phyloP scores from a whole-genome alignment of 2,888 invertebrate species.

The Rapana venosa region DNA sequence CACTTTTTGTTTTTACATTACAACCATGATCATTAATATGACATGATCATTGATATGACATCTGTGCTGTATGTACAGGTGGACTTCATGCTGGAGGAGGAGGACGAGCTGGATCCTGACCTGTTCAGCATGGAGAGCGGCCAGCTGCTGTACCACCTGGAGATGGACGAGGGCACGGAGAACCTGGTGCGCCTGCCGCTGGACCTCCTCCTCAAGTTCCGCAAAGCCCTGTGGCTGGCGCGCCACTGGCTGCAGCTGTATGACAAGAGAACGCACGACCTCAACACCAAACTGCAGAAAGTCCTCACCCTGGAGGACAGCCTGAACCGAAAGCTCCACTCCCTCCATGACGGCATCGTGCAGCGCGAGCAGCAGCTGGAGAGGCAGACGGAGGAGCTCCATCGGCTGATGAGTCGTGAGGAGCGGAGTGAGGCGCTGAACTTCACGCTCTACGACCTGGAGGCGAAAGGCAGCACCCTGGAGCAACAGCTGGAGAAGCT shows the following conservation, averaged over 20 bases:
- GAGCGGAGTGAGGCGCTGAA: constrained; percentile 61
- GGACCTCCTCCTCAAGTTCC: constrained; percentile 68
- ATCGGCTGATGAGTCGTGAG: constrained; percentile 63
- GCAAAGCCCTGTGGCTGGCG: constrained; percentile 66
- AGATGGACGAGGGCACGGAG: constrained; percentile 60
- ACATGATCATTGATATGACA: too few relatives aligned
- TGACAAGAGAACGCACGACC: constrained; percentile 65
- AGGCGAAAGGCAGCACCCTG: constrained; percentile 52
- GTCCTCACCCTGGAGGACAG: constrained; percentile 58
- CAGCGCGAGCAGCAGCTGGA: constrained; percentile 62
- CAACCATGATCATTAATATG: too few relatives aligned
- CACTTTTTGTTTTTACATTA: too few relatives aligned
- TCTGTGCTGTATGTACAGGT: constrained; percentile 41
- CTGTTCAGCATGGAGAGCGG: constrained; percentile 67
- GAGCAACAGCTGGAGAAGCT: constrained; percentile 53
- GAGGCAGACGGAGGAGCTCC: constrained; percentile 59
- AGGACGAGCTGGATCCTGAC: constrained; percentile 61
- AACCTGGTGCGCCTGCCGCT: constrained; percentile 63
- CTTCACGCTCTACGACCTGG: constrained; percentile 59
- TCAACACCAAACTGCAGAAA: constrained; percentile 63
- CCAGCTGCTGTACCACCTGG: constrained; percentile 58
- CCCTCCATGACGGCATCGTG: constrained; percentile 60
- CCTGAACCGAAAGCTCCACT: constrained; percentile 58
- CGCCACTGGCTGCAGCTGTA: constrained; percentile 67
- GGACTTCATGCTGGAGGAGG: constrained; percentile 65